Percentiles rank a stretch among this genome's conserved stretches.
phyloP scores from a whole-genome alignment of 2,797 vertebrate genomes.

The Anguilla megastoma region DNA sequence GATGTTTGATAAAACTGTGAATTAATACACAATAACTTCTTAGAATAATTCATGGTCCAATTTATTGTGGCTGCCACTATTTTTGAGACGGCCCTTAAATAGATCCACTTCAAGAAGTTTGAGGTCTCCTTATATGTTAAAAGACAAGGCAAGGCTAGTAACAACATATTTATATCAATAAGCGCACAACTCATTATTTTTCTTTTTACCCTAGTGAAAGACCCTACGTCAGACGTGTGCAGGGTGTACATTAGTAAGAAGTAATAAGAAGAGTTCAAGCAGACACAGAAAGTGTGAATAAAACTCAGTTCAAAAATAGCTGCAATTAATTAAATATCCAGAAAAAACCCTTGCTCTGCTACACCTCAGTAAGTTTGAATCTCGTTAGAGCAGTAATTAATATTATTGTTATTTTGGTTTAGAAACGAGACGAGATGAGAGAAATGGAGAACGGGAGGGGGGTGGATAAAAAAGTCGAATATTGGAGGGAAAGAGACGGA shows the following conservation, averaged over 20 bases:
- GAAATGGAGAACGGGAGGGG: background rate
- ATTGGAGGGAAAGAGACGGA: conserved; percentile 35
- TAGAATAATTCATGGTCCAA: conserved; percentile 3
- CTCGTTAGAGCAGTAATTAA: conserved; percentile 7
- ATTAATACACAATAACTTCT: background rate
- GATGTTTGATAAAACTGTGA: conserved; percentile 8
- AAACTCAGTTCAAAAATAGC: background rate
- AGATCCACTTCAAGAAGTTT: conserved; percentile 4
- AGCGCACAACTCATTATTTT: conserved; percentile 14
- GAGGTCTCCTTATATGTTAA: conserved; percentile 7
- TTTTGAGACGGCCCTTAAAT: conserved; percentile 7
- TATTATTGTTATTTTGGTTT: conserved; percentile 19
- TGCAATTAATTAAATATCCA: conserved; percentile 20
- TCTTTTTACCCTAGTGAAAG: conserved; percentile 7
- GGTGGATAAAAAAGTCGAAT: background rate
- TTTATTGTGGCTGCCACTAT: background rate
- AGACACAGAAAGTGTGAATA: conserved; percentile 22
- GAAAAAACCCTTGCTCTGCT: background rate
- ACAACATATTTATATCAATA: conserved; percentile 7
- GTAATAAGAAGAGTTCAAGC: conserved; percentile 7
- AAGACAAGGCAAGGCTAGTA: conserved; percentile 1
- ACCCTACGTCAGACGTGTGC: background rate
- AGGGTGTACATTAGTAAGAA: background rate
- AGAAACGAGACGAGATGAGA: conserved; percentile 13
- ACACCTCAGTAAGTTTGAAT: conserved; percentile 5